Conservation (phyloP, 2,113 vertebrate species). For the Marmota monax region DNA sequence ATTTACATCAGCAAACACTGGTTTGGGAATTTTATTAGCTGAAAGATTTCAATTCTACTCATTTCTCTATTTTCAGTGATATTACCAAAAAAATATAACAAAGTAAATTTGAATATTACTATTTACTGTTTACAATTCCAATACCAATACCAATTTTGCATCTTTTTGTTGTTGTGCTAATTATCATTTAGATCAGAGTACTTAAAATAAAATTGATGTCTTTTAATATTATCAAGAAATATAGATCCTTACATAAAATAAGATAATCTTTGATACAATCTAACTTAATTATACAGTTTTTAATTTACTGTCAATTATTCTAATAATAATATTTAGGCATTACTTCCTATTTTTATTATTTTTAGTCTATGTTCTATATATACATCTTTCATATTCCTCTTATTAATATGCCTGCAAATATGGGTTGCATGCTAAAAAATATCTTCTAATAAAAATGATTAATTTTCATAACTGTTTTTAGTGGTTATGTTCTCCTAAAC, state of each 20-base stretch:
- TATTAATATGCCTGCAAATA: slow-evolving; percentile 27
- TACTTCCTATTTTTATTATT: neutral
- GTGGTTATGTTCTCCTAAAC: neutral
- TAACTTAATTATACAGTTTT: neutral
- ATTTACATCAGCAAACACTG: neutral
- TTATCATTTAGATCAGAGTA: neutral
- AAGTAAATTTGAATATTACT: neutral
- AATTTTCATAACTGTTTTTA: slow-evolving; percentile 25
- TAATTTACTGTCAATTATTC: neutral
- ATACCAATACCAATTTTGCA: neutral
- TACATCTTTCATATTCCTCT: neutral
- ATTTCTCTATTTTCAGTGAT: neutral
- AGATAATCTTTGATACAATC: neutral
- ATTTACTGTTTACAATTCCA: neutral
- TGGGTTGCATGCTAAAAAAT: neutral
- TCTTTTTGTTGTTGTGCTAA: neutral
- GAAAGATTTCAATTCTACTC: neutral
- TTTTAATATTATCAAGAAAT: neutral
- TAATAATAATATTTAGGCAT: neutral
- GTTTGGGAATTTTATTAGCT: neutral
- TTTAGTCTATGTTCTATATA: neutral
- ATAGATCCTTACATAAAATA: neutral
- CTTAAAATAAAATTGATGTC: neutral
- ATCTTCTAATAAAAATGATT: slow-evolving; percentile 47
- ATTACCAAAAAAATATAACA: neutral